These are phyloP conservation scores for Papilio gigon DNA, from an alignment of 2,888 invertebrate species.

Conservation along the genomic window DNA sequence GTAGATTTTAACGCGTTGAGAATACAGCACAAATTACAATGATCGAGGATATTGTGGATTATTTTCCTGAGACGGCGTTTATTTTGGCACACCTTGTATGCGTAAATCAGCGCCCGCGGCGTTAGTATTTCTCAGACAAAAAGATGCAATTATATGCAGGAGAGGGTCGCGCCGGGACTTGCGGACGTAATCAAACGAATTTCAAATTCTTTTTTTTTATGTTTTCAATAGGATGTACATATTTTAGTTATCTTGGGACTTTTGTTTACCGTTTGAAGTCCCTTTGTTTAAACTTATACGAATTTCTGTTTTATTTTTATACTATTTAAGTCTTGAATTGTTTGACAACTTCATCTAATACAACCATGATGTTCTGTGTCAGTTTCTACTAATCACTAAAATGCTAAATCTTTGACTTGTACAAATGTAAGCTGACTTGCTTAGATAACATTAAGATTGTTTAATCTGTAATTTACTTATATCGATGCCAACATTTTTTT, in stretches of 20 bases:
- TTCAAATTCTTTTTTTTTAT: slow-evolving; percentile 51
- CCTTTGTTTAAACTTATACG: not conserved
- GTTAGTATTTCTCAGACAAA: slow-evolving; percentile 75
- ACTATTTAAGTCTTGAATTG: not conserved
- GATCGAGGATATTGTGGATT: slow-evolving; percentile 60
- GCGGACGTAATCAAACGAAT: slow-evolving; percentile 61
- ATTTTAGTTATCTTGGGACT: slow-evolving; percentile 13
- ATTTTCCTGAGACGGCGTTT: slow-evolving; percentile 75
- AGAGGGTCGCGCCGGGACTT: slow-evolving; percentile 55
- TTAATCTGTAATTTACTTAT: not conserved
- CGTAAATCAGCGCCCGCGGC: slow-evolving; percentile 81
- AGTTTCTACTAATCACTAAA: no score
- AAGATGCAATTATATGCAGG: slow-evolving; percentile 81
- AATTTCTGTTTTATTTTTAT: not conserved
- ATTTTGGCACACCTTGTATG: slow-evolving; percentile 83
- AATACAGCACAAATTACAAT: slow-evolving; percentile 56
- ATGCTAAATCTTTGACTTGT: no score
- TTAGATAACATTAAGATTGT: no score
- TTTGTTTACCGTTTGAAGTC: slow-evolving; percentile 28
- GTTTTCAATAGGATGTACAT: slow-evolving; percentile 33
- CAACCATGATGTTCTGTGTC: no score
- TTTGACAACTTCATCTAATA: no score
- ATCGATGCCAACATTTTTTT: not conserved
- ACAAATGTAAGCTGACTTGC: no score
- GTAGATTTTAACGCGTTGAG: slow-evolving; percentile 54